These are phyloP conservation scores for Dendrolimus pini DNA, from an alignment of 2,888 invertebrate genomes.

Conservation along the genomic window DNA sequence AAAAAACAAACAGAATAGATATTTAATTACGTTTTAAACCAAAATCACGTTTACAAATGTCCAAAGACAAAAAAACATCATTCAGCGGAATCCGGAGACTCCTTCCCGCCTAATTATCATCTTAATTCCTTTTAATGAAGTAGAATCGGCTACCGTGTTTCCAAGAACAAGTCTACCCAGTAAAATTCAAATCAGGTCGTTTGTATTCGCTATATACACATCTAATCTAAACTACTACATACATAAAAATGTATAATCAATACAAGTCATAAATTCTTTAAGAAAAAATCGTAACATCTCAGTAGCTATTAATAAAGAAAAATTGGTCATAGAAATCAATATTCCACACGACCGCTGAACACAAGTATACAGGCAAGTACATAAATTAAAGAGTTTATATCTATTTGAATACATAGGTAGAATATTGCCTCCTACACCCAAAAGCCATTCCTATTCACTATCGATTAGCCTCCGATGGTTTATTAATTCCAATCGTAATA, in stretches of 20 bases:
- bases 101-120: constrained; percentile 48
- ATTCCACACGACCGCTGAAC: constrained; percentile 34
- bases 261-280: constrained; percentile 25
- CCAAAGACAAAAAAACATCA: constrained; percentile 17
- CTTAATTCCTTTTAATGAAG: constrained; percentile 49
- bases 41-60: background rate
- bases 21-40: background rate
- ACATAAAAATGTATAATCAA: constrained; percentile 26
- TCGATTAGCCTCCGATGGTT: constrained; percentile 45
- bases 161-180: constrained; percentile 29
- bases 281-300: constrained; percentile 20
- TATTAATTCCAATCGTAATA: constrained; percentile 34
- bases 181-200: constrained; percentile 32
- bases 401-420: constrained; percentile 36
- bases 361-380: constrained; percentile 32
- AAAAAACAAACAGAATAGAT: constrained; percentile 18
- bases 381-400: constrained; percentile 45
- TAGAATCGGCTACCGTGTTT: constrained; percentile 42
- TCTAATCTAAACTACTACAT: constrained; percentile 13
- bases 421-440: constrained; percentile 38
- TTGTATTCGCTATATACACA: constrained; percentile 29
- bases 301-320: constrained; percentile 41
- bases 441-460: constrained; percentile 54
- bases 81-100: constrained; percentile 33
- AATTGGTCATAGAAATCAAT: constrained; percentile 43